These are phyloP conservation scores for Auanema sp. DNA, from an alignment of 2,888 invertebrate species.

Conservation along the genomic window DNA sequence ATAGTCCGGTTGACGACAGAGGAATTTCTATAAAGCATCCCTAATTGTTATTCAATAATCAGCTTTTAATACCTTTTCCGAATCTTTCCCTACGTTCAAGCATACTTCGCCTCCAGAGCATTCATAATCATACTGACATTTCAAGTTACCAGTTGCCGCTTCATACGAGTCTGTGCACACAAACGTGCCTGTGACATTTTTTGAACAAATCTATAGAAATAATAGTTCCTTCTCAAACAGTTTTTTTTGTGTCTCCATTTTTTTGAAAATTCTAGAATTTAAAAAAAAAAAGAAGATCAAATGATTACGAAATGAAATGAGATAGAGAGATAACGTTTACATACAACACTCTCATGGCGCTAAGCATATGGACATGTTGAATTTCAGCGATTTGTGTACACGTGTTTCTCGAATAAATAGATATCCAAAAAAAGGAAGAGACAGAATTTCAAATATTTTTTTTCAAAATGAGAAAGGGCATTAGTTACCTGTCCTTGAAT, in stretches of 20 bases:
- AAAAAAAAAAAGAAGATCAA: slow-evolving; percentile 4
- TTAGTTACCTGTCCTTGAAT: slow-evolving; percentile 31
- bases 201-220: slow-evolving; percentile 13
- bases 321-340: no score
- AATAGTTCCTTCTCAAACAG: neutral
- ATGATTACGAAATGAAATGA: neutral
- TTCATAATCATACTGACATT: slow-evolving; percentile 39
- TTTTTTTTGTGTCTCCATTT: neutral
- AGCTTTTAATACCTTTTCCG: neutral
- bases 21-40: slow-evolving; percentile 13
- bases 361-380: no score
- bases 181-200: slow-evolving; percentile 8
- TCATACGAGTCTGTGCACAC: slow-evolving; percentile 24
- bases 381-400: no score
- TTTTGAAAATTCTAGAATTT: neutral
- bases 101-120: slow-evolving; percentile 47
- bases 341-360: no score
- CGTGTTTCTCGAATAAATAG: no score
- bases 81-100: slow-evolving; percentile 10
- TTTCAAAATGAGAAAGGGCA: neutral
- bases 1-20: slow-evolving; percentile 29
- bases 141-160: slow-evolving; percentile 29
- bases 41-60: neutral
- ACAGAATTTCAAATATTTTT: neutral
- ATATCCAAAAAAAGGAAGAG: no score